phyloP scores from a whole-genome alignment of 1,140 invertebrate genomes.

The Drosophila hydei region DNA sequence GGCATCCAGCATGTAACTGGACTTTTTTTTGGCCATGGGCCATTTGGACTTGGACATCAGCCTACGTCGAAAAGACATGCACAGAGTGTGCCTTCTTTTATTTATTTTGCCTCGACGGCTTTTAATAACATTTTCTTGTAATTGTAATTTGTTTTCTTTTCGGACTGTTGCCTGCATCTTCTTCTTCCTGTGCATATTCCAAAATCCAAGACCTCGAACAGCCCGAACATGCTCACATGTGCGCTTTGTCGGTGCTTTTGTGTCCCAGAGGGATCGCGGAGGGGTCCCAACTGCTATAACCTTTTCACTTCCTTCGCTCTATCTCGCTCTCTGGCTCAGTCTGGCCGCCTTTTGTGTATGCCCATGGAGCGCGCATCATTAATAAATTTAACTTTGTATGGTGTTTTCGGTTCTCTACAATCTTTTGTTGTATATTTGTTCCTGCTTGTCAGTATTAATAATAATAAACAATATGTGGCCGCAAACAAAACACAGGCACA shows the following conservation, averaged over 20 bases:
- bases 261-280: conserved; percentile 25
- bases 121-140: conserved; percentile 84
- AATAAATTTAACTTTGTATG: conserved; percentile 75
- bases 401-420: conserved; percentile 55
- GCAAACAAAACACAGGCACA: conserved; percentile 54
- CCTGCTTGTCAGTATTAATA: conserved; percentile 79
- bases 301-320: conserved; percentile 53
- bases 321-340: not conserved
- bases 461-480: conserved; percentile 72
- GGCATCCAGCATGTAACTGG: conserved; percentile 49
- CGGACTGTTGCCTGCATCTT: conserved; percentile 10
- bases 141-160: conserved; percentile 83
- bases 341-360: conserved; percentile 48
- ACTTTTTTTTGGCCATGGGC: conserved; percentile 65
- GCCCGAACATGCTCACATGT: conserved; percentile 1
- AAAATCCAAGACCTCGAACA: conserved; percentile 17
- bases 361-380: conserved; percentile 64
- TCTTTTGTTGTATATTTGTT: conserved; percentile 78
- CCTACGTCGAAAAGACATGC: conserved; percentile 52
- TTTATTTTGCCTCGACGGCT: conserved; percentile 64
- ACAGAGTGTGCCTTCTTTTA: conserved; percentile 34
- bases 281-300: conserved; percentile 49
- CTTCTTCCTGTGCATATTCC: conserved; percentile 42
- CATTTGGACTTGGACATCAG: conserved; percentile 49
- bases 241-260: conserved; percentile 72